Evolutionary conservation across 2,888 invertebrate species (phyloP).

Genomic region (Zhuqinia jingwanae): DNA sequence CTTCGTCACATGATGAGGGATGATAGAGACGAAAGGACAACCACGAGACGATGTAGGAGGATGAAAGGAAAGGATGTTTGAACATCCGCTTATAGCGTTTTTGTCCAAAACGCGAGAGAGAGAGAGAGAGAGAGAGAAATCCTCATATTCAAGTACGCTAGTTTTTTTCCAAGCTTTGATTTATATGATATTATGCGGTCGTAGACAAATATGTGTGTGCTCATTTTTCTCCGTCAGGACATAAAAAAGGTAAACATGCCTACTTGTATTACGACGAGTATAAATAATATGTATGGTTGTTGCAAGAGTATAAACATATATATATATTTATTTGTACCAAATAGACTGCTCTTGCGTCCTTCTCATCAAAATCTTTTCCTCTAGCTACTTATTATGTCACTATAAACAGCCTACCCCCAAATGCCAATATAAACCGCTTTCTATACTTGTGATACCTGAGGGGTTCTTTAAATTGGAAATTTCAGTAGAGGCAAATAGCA

Average conservation of each 20-base stretch:
- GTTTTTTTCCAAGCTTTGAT: neutral
- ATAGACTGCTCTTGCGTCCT: too few species aligned
- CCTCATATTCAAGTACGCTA: neutral
- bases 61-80: conserved; percentile 49
- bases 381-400: neutral
- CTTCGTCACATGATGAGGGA: conserved; percentile 17
- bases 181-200: neutral
- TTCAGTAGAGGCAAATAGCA: neutral
- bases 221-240: too few species aligned
- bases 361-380: conserved; percentile 1
- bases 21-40: conserved; percentile 38
- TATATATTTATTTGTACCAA: neutral
- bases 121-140: too few species aligned
- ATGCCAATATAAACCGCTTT: conserved; percentile 19
- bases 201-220: neutral
- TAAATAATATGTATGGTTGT: too few species aligned
- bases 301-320: neutral
- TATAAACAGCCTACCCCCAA: too few species aligned
- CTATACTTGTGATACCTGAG: conserved; percentile 41
- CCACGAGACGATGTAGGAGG: neutral
- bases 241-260: neutral
- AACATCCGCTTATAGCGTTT: conserved; percentile 24
- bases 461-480: conserved; percentile 58
- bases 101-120: neutral
- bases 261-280: neutral